Evolutionary conservation across 1,140 invertebrate species (phyloP).

Genomic region (Microplitis demolitor): DNA sequence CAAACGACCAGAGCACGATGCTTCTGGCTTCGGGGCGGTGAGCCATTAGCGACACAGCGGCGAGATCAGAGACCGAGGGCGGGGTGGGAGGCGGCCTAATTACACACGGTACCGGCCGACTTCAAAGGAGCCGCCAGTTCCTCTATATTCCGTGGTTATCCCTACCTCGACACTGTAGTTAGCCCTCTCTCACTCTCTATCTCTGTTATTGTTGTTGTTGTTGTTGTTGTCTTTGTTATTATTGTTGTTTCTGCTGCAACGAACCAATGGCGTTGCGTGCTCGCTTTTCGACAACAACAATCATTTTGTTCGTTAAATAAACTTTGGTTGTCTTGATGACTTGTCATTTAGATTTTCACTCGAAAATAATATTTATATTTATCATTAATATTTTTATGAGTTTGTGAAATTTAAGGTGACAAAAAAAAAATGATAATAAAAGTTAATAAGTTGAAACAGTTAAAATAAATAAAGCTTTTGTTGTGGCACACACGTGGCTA

Average conservation of each 20-base stretch:
- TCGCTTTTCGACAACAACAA: too few species aligned
- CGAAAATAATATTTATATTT: not conserved
- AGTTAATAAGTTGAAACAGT: not conserved
- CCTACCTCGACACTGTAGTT: constrained; percentile 7
- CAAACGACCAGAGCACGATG: constrained; percentile 45
- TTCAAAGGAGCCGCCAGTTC: constrained; percentile 59
- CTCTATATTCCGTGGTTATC: constrained; percentile 40
- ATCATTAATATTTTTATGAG: too few species aligned
- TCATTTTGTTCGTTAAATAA: too few species aligned
- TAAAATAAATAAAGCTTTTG: constrained; percentile 20
- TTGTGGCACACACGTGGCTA: constrained; percentile 43
- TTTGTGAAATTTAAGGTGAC: too few species aligned
- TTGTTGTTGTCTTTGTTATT: too few species aligned
- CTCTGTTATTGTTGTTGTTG: not conserved
- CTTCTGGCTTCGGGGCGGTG: constrained; percentile 57
- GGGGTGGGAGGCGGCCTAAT: constrained; percentile 58
- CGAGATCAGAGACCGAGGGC: constrained; percentile 56
- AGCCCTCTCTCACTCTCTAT: not conserved
- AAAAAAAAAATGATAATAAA: not conserved
- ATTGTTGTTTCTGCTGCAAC: too few species aligned
- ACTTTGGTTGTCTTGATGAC: not conserved
- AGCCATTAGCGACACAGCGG: constrained; percentile 60
- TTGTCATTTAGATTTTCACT: not conserved
- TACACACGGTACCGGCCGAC: constrained; percentile 59
- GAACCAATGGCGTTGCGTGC: too few species aligned